A percentile compares a stretch with the other conserved stretches of the same genome.
These are phyloP conservation scores for Toxotes jaculatrix DNA, from an alignment of 2,113 vertebrate genomes.

Conservation along the genomic window DNA sequence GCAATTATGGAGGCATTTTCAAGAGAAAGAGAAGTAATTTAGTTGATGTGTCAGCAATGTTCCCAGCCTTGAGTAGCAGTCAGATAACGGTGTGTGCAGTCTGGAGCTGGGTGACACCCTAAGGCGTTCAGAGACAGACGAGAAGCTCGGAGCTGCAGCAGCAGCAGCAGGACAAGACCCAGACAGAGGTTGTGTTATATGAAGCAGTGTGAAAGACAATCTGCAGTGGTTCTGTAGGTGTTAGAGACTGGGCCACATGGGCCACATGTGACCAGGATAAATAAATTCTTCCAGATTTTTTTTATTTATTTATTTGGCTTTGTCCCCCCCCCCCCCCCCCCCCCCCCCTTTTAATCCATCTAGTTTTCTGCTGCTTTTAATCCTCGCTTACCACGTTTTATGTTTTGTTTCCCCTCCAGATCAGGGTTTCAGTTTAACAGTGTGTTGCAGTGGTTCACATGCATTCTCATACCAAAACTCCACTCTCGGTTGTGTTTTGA, in stretches of 20 bases:
- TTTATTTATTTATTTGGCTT: not conserved
- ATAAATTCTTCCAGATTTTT: not conserved
- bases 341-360: not conserved
- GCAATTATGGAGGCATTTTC: not conserved
- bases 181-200: conserved; percentile 13
- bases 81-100: not conserved
- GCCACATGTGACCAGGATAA: not conserved
- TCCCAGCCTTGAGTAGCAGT: not conserved
- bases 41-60: not conserved
- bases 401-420: not conserved
- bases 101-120: not conserved
- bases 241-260: not conserved
- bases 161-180: not conserved
- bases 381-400: not conserved
- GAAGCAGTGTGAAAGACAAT: conserved; percentile 39
- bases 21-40: not conserved
- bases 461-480: not conserved
- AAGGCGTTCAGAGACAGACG: not conserved
- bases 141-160: conserved; percentile 4
- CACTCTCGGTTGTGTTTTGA: not conserved
- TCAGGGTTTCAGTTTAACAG: not conserved
- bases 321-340: not conserved
- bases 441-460: not conserved
- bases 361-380: not conserved
- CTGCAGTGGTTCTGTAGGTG: conserved; percentile 18